Percentiles rank a stretch among this genome's conserved stretches.
phyloP scores from a whole-genome alignment of 1,140 invertebrate species.

The Drosophila navojoa region DNA sequence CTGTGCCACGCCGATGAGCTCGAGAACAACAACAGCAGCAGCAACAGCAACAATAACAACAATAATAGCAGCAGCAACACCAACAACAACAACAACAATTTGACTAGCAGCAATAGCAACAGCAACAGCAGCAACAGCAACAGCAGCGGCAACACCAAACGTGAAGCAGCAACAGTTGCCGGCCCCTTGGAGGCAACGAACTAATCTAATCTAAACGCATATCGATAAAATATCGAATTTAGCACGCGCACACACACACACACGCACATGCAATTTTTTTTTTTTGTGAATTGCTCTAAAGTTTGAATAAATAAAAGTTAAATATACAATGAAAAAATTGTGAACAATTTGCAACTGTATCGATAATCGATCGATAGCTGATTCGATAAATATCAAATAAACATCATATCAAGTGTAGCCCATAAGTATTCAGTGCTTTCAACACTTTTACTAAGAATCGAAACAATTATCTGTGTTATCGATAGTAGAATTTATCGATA shows the following conservation, averaged over 20 bases:
- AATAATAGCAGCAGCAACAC: constrained; percentile 19
- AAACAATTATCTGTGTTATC: not conserved
- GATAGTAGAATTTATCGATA: constrained; percentile 1
- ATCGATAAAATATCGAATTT: constrained; percentile 39
- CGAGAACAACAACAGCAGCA: constrained; percentile 19
- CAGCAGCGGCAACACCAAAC: constrained; percentile 26
- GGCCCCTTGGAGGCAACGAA: constrained; percentile 8
- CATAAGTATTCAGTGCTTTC: not conserved
- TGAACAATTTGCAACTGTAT: constrained; percentile 33
- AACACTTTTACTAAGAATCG: too few relatives aligned
- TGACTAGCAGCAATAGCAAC: constrained; percentile 14
- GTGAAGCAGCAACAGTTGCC: constrained; percentile 20
- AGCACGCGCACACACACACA: constrained; percentile 18
- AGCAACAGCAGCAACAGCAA: constrained; percentile 31
- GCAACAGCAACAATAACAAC: constrained; percentile 18
- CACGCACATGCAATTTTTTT: constrained; percentile 25
- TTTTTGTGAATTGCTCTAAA: constrained; percentile 25
- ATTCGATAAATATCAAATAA: too few relatives aligned
- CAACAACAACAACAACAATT: constrained; percentile 23
- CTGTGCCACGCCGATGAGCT: constrained; percentile 90
- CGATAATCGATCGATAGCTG: not conserved
- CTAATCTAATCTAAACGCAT: not conserved
- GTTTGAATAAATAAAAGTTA: constrained; percentile 26
- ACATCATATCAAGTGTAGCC: not conserved
- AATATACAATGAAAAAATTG: constrained; percentile 29